phyloP scores from a whole-genome alignment of 2,113 vertebrate genomes.

The Holacanthus passer region DNA sequence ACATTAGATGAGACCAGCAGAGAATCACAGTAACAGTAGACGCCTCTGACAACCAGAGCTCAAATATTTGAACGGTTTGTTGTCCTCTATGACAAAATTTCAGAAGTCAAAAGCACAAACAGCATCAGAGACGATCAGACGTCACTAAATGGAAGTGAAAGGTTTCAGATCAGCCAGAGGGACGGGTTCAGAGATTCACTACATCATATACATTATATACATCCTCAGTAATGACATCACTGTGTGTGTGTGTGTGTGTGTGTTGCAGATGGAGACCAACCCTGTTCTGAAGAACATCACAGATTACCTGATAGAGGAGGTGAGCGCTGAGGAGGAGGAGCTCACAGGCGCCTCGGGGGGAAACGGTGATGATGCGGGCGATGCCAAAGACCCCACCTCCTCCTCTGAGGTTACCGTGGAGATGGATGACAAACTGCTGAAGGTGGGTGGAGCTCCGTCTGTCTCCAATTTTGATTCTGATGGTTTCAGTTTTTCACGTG shows the following conservation, averaged over 20 bases:
- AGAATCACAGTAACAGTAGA: no score
- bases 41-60: no score
- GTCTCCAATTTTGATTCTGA: rapidly evolving
- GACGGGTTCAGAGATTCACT: no score
- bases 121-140: no score
- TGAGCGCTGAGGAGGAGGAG: slow-evolving; percentile 93
- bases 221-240: no score
- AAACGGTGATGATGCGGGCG: slow-evolving; percentile 68
- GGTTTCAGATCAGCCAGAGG: no score
- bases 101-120: no score
- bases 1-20: no score
- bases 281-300: slow-evolving; percentile 93
- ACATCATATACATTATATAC: no score
- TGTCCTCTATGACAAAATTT: no score
- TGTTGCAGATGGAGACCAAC: slow-evolving; percentile 83
- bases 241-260: neutral
- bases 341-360: slow-evolving; percentile 86
- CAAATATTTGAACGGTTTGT: no score
- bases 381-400: slow-evolving; percentile 88
- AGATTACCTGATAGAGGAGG: slow-evolving; percentile 93
- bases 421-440: slow-evolving; percentile 90
- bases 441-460: slow-evolving; percentile 79
- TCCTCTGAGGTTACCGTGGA: slow-evolving; percentile 89
- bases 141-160: no score
- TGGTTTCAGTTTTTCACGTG: neutral